Conservation (phyloP, 2,888 invertebrate species). For the Fragum fragum region DNA sequence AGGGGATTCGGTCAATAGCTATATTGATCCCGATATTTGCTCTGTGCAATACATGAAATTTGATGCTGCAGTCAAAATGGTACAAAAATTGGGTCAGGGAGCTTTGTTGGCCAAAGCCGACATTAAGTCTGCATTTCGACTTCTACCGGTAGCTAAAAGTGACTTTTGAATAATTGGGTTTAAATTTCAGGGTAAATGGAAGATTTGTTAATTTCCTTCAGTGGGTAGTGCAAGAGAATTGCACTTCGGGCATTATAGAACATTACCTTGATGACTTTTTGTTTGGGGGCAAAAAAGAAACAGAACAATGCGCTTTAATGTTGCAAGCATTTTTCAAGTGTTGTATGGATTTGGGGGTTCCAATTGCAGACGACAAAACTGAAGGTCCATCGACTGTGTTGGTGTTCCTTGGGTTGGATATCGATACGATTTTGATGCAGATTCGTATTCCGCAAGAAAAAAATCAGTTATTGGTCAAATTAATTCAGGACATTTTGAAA, state of each 20-base stretch:
- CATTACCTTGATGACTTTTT: conserved; percentile 54
- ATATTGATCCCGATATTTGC: conserved; percentile 20
- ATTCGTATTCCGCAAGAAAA: conserved; percentile 27
- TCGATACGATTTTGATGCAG: conserved; percentile 38
- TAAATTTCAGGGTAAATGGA: conserved; percentile 24
- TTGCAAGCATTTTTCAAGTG: background rate
- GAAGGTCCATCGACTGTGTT: conserved; percentile 39
- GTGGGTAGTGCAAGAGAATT: background rate
- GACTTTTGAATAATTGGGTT: conserved; percentile 35
- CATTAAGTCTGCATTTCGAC: no score
- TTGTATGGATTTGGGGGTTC: conserved; percentile 21
- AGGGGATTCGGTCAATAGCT: conserved; percentile 22
- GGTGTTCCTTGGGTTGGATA: conserved; percentile 32
- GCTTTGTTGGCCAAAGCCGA: conserved; percentile 36
- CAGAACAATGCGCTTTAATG: conserved; percentile 9
- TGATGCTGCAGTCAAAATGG: conserved; percentile 89
- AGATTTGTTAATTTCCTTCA: conserved; percentile 25
- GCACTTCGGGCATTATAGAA: background rate
- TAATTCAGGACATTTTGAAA: conserved; percentile 11
- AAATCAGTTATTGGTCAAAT: background rate
- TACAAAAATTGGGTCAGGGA: conserved; percentile 24
- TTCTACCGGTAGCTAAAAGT: conserved; percentile 8
- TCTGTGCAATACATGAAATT: conserved; percentile 30
- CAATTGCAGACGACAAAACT: conserved; percentile 40
- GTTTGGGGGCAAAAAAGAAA: conserved; percentile 23